Evolutionary conservation across 2,113 vertebrate genomes (phyloP), one percentile per base, ranked within the genome.

Genomic region (Triplophysa siluroides): DNA sequence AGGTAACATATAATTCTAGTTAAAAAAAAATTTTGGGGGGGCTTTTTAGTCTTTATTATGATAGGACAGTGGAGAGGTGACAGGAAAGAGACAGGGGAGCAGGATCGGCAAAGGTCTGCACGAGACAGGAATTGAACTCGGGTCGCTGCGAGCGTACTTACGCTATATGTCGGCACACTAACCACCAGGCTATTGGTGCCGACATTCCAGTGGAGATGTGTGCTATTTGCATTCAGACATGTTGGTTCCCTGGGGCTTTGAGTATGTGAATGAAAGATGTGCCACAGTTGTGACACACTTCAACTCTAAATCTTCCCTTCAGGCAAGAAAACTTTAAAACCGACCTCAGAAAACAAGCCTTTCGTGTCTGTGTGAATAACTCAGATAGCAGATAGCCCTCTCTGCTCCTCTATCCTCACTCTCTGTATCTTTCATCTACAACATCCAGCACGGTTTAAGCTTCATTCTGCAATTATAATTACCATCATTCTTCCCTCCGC

Each of bases 381-480:
- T 52, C 60, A 12, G 21, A 54, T 41, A 19, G 79, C 71, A 76
- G 76, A 43, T 23, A 65, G 60, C n/a, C 29, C 78, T 71, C 45
- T 65, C 70, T 50, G 52, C 74, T 84, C 9, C 54, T 58, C 54
- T 9, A 45, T 45, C 50, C 50, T 72, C 73, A n/a, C 80, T 71
- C 33, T 45, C 19, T 21, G 0, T 21, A n/a, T 58, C 54, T 52
- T 26, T 33, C 45, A 21, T 62, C 56, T 43, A 56, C 68, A 21
- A 52, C 18, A 58, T 41, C 41, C 12, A 2, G 33, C 56, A 60
- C 4, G 19, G 8, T 66, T 81, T 62, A 67, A 69, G 43, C n/a
- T 52, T 83, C 73, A 33, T 45, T 64, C 47, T 19, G 16, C 65
- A 24, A 50, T 78, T 80, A 76, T 52, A 81, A 78, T 83, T 69